phyloP scores from a whole-genome alignment of 1,140 invertebrate genomes.

The Meloidogyne exigua region DNA sequence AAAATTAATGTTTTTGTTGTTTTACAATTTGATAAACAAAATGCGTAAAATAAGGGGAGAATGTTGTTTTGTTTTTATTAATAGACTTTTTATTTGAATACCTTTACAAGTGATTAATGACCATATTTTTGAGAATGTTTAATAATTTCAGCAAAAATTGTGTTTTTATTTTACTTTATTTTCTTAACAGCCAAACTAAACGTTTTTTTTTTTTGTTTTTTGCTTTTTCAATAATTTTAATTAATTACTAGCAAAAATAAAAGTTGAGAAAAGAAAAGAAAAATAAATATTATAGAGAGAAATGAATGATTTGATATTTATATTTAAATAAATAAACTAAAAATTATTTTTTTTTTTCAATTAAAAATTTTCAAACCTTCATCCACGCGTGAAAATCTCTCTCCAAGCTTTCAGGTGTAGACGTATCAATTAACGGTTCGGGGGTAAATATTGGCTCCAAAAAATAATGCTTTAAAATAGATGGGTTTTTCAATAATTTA shows the following conservation, averaged over 20 bases:
- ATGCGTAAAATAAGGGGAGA: background rate
- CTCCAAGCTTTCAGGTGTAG: conserved; percentile 56
- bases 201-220: background rate
- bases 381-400: conserved; percentile 62
- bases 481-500: background rate
- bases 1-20: background rate
- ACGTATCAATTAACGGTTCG: conserved; percentile 53
- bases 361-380: conserved; percentile 43
- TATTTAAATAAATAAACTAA: background rate
- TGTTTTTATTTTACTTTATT: background rate
- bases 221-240: background rate
- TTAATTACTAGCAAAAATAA: background rate
- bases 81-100: background rate
- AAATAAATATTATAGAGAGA: background rate
- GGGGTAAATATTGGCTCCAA: background rate
- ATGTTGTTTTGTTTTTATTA: conserved; percentile 1
- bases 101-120: background rate
- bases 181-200: no score
- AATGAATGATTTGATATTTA: background rate
- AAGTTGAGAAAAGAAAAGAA: background rate
- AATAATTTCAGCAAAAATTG: background rate
- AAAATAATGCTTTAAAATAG: background rate
- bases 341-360: no score
- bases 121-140: background rate
- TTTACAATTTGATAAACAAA: conserved; percentile 3